These are phyloP conservation scores for Clarias pachynema DNA, from an alignment of 2,797 vertebrate species.

Conservation along the genomic window DNA sequence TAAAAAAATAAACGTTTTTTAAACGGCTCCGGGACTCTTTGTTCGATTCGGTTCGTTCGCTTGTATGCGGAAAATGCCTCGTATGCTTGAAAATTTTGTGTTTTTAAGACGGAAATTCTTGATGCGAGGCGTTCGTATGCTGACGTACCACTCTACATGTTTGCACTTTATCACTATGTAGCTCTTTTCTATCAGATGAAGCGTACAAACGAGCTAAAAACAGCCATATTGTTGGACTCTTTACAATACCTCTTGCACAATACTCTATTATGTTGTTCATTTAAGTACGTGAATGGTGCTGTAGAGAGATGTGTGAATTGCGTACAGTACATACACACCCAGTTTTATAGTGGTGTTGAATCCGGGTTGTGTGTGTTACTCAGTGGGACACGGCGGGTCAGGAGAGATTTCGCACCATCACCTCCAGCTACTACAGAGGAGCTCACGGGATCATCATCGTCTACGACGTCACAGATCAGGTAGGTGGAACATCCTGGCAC, in stretches of 20 bases:
- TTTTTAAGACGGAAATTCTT: too few relatives aligned
- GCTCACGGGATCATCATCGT: conserved; percentile 97
- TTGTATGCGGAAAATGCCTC: too few relatives aligned
- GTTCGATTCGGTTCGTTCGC: too few relatives aligned
- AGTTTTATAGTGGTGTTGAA: not conserved
- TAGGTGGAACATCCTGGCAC: conserved; percentile 51
- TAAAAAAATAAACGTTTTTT: too few relatives aligned
- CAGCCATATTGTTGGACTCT: not conserved
- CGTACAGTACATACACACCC: not conserved
- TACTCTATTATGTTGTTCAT: not conserved
- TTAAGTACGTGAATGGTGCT: not conserved
- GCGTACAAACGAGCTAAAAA: not conserved
- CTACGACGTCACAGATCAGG: conserved; percentile 97
- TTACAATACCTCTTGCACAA: not conserved
- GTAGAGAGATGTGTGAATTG: not conserved
- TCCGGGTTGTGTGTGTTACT: not conserved
- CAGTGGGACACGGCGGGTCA: conserved; percentile 98
- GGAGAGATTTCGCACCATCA: conserved; percentile 95
- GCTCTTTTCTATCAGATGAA: not conserved
- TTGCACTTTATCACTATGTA: too few relatives aligned
- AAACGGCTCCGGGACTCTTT: too few relatives aligned
- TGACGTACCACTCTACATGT: too few relatives aligned
- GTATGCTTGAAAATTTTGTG: too few relatives aligned
- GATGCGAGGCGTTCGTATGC: too few relatives aligned
- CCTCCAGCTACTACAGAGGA: conserved; percentile 97